Evolutionary conservation across 2,888 invertebrate species (phyloP).

Genomic region (Microctonus brassicae): DNA sequence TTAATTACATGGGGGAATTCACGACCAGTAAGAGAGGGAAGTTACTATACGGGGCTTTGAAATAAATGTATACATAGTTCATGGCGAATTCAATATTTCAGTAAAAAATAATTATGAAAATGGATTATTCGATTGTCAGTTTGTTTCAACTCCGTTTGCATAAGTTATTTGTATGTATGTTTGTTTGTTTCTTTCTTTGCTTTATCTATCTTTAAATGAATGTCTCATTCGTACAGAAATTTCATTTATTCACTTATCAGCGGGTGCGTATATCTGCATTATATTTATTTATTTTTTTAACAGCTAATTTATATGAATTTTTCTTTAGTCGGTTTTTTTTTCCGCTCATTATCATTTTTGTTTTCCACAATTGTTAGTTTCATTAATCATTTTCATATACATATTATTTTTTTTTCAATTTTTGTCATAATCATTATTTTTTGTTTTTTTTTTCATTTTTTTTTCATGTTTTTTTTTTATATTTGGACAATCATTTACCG

Average conservation of each 20-base stretch:
- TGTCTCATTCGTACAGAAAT: slow-evolving; percentile 21
- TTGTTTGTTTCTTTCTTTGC: slow-evolving; percentile 25
- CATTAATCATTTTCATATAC: slow-evolving; percentile 28
- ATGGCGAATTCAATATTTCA: slow-evolving; percentile 26
- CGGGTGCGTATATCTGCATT: slow-evolving; percentile 45
- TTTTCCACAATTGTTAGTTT: slow-evolving; percentile 32
- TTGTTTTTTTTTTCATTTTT: slow-evolving; percentile 35
- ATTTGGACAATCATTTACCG: background rate
- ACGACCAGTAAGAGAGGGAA: slow-evolving; percentile 40
- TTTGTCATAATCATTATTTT: slow-evolving; percentile 39
- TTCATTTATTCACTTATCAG: slow-evolving; percentile 40
- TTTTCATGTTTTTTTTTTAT: slow-evolving; percentile 25
- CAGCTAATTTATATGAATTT: slow-evolving; percentile 26
- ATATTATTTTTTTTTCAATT: slow-evolving; percentile 40
- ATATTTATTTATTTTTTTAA: slow-evolving; percentile 19
- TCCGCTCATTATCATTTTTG: slow-evolving; percentile 14
- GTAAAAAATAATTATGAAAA: slow-evolving; percentile 36
- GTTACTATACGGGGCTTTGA: slow-evolving; percentile 14
- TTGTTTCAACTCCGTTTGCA: slow-evolving; percentile 36
- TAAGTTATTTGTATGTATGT: slow-evolving; percentile 32
- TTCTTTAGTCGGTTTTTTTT: background rate
- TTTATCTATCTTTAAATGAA: slow-evolving; percentile 16
- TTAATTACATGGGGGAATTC: slow-evolving; percentile 36
- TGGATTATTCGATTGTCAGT: slow-evolving; percentile 41
- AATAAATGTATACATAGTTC: slow-evolving; percentile 14